phyloP scores from a whole-genome alignment of 2,888 invertebrate genomes.

The Petrolisthes cinctipes region DNA sequence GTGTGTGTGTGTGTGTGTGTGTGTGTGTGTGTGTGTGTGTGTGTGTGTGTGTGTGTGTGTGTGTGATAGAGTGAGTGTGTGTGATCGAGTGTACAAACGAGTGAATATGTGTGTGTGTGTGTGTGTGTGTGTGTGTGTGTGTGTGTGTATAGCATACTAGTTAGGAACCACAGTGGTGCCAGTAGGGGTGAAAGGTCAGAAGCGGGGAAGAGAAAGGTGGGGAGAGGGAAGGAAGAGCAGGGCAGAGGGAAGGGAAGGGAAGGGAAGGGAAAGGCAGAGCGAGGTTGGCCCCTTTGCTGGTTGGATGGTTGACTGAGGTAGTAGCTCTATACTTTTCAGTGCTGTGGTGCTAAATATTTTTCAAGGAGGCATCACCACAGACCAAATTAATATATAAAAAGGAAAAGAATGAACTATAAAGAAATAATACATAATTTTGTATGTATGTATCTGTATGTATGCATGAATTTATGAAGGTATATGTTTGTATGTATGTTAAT shows the following conservation, averaged over 20 bases:
- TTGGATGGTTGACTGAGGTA: too few species aligned
- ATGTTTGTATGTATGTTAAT: too few species aligned
- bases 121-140: not conserved
- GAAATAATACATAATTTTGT: too few species aligned
- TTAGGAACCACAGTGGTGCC: not conserved
- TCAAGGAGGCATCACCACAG: too few species aligned
- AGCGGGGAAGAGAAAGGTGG: not conserved
- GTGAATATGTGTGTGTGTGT: not conserved
- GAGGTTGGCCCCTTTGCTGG: not conserved
- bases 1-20: not conserved
- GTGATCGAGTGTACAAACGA: not conserved
- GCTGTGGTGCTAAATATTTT: too few species aligned
- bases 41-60: constrained; percentile 1
- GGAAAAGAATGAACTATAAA: too few species aligned
- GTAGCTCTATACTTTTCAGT: too few species aligned
- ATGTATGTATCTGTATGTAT: not conserved
- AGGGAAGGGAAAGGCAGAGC: not conserved
- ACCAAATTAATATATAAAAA: too few species aligned
- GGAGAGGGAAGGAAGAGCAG: not conserved
- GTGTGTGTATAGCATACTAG: not conserved
- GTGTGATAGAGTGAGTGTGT: not conserved
- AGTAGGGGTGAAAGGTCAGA: not conserved
- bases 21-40: constrained; percentile 1
- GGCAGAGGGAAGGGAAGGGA: not conserved
- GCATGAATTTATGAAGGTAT: not conserved